phyloP scores from a whole-genome alignment of 2,113 vertebrate species.

The Microcebus murinus region DNA sequence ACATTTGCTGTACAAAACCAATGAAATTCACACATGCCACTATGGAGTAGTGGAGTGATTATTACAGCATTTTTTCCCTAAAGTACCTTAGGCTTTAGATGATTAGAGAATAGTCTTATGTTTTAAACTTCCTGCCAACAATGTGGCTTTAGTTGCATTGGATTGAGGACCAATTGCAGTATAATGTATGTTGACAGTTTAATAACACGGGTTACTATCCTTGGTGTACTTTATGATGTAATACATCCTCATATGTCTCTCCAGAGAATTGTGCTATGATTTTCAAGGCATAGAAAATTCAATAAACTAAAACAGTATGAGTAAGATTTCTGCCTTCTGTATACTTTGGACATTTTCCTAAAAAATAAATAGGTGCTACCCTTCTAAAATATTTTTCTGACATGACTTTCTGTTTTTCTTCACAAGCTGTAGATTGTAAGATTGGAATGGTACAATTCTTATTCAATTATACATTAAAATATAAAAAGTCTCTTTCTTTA shows the following conservation, averaged over 20 bases:
- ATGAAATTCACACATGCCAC: conserved; percentile 81
- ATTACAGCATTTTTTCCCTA: conserved; percentile 79
- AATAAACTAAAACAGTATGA: conserved; percentile 83
- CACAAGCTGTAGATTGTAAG: conserved; percentile 55
- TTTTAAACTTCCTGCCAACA: conserved; percentile 85
- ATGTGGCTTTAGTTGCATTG: conserved; percentile 79
- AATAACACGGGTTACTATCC: conserved; percentile 86
- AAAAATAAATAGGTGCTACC: conserved; percentile 85
- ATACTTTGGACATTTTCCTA: conserved; percentile 86
- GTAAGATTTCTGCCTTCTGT: conserved; percentile 82
- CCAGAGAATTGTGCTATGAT: conserved; percentile 79
- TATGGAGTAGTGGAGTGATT: conserved; percentile 71
- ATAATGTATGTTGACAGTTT: conserved; percentile 89
- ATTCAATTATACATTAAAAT: conserved; percentile 78
- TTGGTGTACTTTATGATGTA: conserved; percentile 88
- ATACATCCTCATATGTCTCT: conserved; percentile 85
- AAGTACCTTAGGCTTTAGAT: conserved; percentile 82
- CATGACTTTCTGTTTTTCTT: conserved; percentile 83
- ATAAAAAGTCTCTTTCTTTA: conserved; percentile 69
- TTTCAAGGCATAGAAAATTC: conserved; percentile 83
- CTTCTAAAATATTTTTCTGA: conserved; percentile 82
- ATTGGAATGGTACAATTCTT: conserved; percentile 60
- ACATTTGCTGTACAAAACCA: conserved; percentile 79
- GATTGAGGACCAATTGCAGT: conserved; percentile 84
- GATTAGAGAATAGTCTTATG: conserved; percentile 82